Evolutionary conservation across 2,888 invertebrate genomes (phyloP).

Genomic region (Drosophila birchii): DNA sequence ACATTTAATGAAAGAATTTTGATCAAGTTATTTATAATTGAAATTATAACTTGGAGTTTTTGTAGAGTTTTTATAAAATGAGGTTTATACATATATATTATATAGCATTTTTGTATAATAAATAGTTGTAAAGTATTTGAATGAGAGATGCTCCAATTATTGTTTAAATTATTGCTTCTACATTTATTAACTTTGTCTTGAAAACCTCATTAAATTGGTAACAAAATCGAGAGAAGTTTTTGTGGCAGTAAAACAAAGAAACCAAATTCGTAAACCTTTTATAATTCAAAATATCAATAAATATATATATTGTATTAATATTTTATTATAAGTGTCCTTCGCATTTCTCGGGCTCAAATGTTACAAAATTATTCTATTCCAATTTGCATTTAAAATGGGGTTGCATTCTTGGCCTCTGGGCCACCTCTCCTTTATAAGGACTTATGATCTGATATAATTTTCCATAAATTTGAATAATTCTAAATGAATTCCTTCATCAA

Average conservation of each 20-base stretch:
- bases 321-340: background rate
- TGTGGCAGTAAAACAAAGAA: background rate
- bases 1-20: background rate
- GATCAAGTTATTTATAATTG: background rate
- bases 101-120: no score
- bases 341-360: background rate
- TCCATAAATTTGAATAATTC: slow-evolving; percentile 13
- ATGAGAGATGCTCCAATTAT: no score
- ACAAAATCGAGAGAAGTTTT: background rate
- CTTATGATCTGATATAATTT: slow-evolving; percentile 2
- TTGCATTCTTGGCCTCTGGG: background rate
- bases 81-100: no score
- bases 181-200: no score
- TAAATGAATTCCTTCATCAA: slow-evolving; percentile 19
- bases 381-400: background rate
- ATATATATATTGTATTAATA: background rate
- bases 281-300: no score
- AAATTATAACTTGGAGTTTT: background rate
- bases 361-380: background rate
- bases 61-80: no score
- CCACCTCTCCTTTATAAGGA: background rate
- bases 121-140: no score
- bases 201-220: no score
- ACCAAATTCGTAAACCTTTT: background rate
- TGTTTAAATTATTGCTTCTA: background rate